Evolutionary conservation across 2,888 invertebrate genomes (phyloP), one percentile per base, ranked within the genome.

Genomic region (Pelosia muscerda): DNA sequence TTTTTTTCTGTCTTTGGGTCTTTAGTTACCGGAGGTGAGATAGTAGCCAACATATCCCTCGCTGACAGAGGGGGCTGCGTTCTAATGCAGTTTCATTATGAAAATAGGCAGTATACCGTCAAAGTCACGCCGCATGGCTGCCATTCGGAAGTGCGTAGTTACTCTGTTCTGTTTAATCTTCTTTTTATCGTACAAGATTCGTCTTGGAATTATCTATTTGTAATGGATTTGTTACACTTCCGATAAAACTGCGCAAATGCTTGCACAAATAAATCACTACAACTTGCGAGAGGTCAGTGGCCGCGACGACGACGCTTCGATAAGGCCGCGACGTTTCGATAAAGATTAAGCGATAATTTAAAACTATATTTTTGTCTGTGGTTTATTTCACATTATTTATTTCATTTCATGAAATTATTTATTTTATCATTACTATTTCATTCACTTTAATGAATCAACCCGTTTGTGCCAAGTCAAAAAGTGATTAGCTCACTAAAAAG

Each of bases 281-380:
- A 9, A 49, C 42, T 6, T 6, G 42, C n/a, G 5, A n/a, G 49
- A 49, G 49, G 49, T 49, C 49, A 49, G n/a, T 49, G 49, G 49
- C 49, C 49, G 8, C 3, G 49, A 34, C 19, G 42, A 42, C 49
- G 49, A 49, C 5, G n/a, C n/a, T 49, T 49, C 9, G 49, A 49
- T 49, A 49, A 49, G 49, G n/a, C 49, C 49, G 49, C 49, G 49
- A 49, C 49, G 49, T n/a, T n/a, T n/a, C n/a, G 49, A 49, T 49
- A 49, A 49, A 15, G 49, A 49, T 49, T 49, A 49, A 9, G 49
- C n/a, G 49, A 49, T 49, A n/a, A 49, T 49, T 49, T n/a, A 1
- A 49, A 8, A n/a, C 42, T 42, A 5, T 31, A 10, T 49, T 49
- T n/a, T n/a, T 49, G n/a, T 49, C 19, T 49, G 19, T 2, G 3